A percentile compares a stretch with the other conserved stretches of the same genome.
Evolutionary conservation across 2,888 invertebrate genomes (phyloP).

Genomic region (Helobdella robusta): DNA sequence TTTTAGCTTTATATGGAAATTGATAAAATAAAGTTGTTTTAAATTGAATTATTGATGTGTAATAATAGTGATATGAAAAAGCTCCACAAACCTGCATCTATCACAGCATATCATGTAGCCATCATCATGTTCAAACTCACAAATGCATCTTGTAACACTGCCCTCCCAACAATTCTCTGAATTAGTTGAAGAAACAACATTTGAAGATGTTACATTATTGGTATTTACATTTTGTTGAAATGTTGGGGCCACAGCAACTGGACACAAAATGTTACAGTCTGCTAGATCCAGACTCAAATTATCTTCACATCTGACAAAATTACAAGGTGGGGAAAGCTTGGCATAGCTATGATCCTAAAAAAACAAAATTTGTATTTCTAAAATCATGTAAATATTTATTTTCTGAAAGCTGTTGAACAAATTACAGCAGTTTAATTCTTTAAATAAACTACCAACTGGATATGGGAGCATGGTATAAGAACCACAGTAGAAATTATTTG

Average conservation of each 20-base stretch:
- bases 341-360: constrained; percentile 65
- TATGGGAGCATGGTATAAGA: no score
- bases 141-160: constrained; percentile 74
- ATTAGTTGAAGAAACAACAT: not conserved
- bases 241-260: not conserved
- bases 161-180: constrained; percentile 29
- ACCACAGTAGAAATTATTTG: no score
- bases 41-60: not conserved
- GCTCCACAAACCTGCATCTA: constrained; percentile 64
- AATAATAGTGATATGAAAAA: not conserved
- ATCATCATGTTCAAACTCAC: constrained; percentile 85
- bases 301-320: constrained; percentile 35
- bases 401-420: no score
- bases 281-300: not conserved
- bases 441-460: no score
- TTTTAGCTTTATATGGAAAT: not conserved
- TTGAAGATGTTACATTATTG: not conserved
- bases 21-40: not conserved
- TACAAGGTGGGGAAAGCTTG: constrained; percentile 59
- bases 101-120: constrained; percentile 98
- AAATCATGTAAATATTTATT: no score
- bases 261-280: not conserved
- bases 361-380: no score
- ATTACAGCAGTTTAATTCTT: no score
- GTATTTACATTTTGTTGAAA: not conserved